phyloP scores from a whole-genome alignment of 2,888 invertebrate species.

The Amphipoea lucens region DNA sequence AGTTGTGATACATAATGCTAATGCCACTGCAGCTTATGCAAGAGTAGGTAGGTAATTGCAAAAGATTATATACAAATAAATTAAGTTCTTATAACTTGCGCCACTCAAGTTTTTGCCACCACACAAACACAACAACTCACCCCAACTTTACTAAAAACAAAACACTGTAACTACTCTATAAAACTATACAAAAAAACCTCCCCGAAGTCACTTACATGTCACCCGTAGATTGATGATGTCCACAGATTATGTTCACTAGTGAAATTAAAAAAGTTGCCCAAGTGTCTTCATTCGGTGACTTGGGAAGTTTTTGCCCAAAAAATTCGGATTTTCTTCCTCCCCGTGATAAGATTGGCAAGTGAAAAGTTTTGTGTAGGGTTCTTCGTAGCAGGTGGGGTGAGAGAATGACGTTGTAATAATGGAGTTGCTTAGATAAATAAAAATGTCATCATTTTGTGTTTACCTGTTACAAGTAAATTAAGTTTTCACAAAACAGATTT shows the following conservation, averaged over 20 bases:
- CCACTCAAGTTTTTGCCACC: background rate
- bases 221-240: slow-evolving; percentile 65
- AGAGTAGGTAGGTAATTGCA: no score
- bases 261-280: slow-evolving; percentile 70
- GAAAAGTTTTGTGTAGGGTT: slow-evolving; percentile 52
- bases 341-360: slow-evolving; percentile 44
- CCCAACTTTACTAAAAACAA: slow-evolving; percentile 11
- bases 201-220: slow-evolving; percentile 19
- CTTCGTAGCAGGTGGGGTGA: slow-evolving; percentile 19
- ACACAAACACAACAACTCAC: background rate
- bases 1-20: no score
- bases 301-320: slow-evolving; percentile 52
- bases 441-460: background rate
- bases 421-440: background rate
- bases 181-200: slow-evolving; percentile 37
- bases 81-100: background rate
- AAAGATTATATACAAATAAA: no score
- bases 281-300: slow-evolving; percentile 54
- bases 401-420: background rate
- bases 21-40: no score
- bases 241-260: slow-evolving; percentile 69
- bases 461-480: background rate
- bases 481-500: background rate
- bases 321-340: slow-evolving; percentile 38
- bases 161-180: slow-evolving; percentile 3